Evolutionary conservation across 2,888 invertebrate species (phyloP), one percentile per base, ranked within the genome.

Genomic region (Platycnemis pennipes): DNA sequence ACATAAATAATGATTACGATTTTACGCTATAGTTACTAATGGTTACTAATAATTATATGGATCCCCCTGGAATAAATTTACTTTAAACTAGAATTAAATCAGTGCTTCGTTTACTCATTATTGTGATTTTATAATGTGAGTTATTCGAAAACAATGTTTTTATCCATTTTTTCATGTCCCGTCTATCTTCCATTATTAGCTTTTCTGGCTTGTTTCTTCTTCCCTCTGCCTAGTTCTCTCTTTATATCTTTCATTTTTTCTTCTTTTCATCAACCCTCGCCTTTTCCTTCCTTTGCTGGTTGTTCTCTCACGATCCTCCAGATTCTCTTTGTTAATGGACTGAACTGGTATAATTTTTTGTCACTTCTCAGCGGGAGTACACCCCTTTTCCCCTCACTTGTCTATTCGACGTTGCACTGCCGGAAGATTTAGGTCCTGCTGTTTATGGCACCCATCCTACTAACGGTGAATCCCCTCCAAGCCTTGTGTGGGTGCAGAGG

Each of bases 401-500:
- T 37, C 31, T 37, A 77, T 77, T 77, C 37, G 37, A 46, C 87
- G 42, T 8, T 19, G 45, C 46, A 46, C 87, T n/a, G n/a, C 45
- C 26, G 45, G 63, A 91, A 91, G 89, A 56, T 89, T 89, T 89
- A 89, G 63, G 91, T 63, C 63, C 91, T n/a, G 44, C 44, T 63
- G 91, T 91, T 91, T 91, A 91, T 91, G 91, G 91, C 91, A 63
- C 44, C 45, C 91, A 44, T 7, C 91, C 45, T 44, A 13, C 77
- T 77, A 77, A 91, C 91, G 91, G 91, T 91, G 56, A 44, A 69
- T 37, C 42, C 89, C 56, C 42, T 56, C 91, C n/a, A n/a, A n/a
- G 44, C 31, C 44, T 91, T 63, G 89, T 56, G 56, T 89, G 89
- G 89, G 42, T 56, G 91, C 63, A 37, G 88, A 31, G 53, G 53